Base-by-base conservation (phyloP, 2,888 invertebrate species). In the Drosophila mettleri region DNA sequence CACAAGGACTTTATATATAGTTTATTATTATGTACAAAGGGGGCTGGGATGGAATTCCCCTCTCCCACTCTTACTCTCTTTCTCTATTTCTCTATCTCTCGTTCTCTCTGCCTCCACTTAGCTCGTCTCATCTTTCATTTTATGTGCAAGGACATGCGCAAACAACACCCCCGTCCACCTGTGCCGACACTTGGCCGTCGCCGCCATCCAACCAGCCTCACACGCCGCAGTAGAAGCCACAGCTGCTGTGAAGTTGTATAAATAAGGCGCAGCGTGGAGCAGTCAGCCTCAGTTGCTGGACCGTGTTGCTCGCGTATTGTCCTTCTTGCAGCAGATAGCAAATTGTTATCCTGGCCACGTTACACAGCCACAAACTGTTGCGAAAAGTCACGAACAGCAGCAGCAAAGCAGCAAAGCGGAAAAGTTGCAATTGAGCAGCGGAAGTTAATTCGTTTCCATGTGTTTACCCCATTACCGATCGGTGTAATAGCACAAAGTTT, bases 211-310 rank as follows among this genome's bases (percentile, higher is more conserved):
- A 4, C 18, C 24, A 45, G 24, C n/a, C 38, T 22, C 22, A 43
- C 20, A 8, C 54, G 16, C 54, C 34, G 60, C 57, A 20, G n/a
- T 49, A 34, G 63, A 52, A 31, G 20, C 48, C 10, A n/a, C 48
- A 48, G 48, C 33, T 33, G 18, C 51, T 27, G 9, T 41, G 59
- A 62, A 46, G 75, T 55, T 36, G 54, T 90, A 90, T 90, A 90
- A 90, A 90, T 89, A 90, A 83, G 73, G 74, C 74, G 52, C 65
- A 67, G 61, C 54, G 27, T 60, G 49, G 68, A 63, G 71, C 74
- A 79, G 73, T 58, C 74, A 82, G 78, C 78, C 77, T 91, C 88
- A 90, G 91, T 90, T 82, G 86, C 71, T 71, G 80, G 71, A 78
- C 58, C 69, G 74, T 59, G 66, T 64, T 77, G 74, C 63, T 77